These are phyloP conservation scores for Digitonthophagus gazella DNA, from an alignment of 2,888 invertebrate species.

Conservation along the genomic window DNA sequence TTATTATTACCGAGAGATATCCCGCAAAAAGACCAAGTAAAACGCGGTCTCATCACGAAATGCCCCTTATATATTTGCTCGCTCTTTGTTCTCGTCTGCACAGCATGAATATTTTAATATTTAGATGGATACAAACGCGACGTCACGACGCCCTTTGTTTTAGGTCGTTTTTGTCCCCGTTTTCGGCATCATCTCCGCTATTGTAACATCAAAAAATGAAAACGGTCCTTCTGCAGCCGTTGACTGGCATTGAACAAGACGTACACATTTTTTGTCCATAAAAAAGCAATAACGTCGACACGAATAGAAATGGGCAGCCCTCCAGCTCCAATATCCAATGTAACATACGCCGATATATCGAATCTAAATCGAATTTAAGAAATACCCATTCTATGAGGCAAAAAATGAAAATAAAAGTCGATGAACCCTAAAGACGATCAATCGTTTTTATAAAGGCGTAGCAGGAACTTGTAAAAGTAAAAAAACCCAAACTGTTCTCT, in stretches of 20 bases:
- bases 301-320: not conserved
- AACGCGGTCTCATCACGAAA: conserved; percentile 11
- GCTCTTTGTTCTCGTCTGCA: conserved; percentile 26
- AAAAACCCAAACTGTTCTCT: not conserved
- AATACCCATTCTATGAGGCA: not conserved
- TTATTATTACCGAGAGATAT: not conserved
- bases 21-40: not conserved
- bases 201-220: not conserved
- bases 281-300: not conserved
- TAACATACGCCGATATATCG: not conserved
- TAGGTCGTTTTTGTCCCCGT: conserved; percentile 18
- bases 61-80: conserved; percentile 13
- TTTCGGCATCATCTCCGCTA: conserved; percentile 1
- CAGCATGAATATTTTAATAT: conserved; percentile 34
- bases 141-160: conserved; percentile 26
- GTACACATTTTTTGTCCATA: not conserved
- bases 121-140: conserved; percentile 29
- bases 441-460: not conserved
- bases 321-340: not conserved
- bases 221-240: not conserved
- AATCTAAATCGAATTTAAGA: not conserved
- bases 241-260: not conserved
- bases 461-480: not conserved
- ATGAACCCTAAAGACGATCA: not conserved
- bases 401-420: conserved; percentile 1